Evolutionary conservation across 2,888 invertebrate genomes (phyloP).

Genomic region (Empis livida): DNA sequence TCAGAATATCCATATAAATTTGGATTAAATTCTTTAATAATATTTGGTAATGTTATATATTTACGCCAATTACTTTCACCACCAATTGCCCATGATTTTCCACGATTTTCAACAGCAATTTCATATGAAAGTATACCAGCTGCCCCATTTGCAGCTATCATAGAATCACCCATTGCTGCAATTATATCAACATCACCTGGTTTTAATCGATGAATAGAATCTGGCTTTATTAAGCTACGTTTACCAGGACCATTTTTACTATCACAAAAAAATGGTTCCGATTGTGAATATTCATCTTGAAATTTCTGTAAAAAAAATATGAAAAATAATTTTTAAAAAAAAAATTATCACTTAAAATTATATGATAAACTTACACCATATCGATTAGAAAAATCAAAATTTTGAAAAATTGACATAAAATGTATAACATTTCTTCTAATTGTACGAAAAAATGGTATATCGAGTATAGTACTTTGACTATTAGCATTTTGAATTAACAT

Average conservation of each 20-base stretch:
- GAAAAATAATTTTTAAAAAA: no score
- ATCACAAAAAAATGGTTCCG: constrained; percentile 29
- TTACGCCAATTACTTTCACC: constrained; percentile 41
- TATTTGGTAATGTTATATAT: constrained; percentile 43
- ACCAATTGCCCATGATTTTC: constrained; percentile 37
- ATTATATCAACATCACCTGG: constrained; percentile 47
- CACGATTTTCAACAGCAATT: constrained; percentile 37
- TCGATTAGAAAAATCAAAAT: no score
- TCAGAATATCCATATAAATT: constrained; percentile 42
- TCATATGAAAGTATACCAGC: constrained; percentile 29
- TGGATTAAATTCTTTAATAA: constrained; percentile 49
- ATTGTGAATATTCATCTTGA: not conserved
- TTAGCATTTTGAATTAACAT: no score
- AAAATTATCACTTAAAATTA: not conserved
- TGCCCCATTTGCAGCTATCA: constrained; percentile 44
- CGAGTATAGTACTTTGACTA: no score
- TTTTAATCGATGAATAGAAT: constrained; percentile 40
- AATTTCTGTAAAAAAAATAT: not conserved
- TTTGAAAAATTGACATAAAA: no score
- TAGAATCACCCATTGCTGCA: constrained; percentile 45
- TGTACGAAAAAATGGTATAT: no score
- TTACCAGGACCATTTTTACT: constrained; percentile 14
- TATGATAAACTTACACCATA: not conserved
- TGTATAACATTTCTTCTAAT: no score
- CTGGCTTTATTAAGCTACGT: constrained; percentile 32